These are phyloP conservation scores for Limnephilus rhombicus DNA, from an alignment of 2,888 invertebrate species.

Conservation along the genomic window DNA sequence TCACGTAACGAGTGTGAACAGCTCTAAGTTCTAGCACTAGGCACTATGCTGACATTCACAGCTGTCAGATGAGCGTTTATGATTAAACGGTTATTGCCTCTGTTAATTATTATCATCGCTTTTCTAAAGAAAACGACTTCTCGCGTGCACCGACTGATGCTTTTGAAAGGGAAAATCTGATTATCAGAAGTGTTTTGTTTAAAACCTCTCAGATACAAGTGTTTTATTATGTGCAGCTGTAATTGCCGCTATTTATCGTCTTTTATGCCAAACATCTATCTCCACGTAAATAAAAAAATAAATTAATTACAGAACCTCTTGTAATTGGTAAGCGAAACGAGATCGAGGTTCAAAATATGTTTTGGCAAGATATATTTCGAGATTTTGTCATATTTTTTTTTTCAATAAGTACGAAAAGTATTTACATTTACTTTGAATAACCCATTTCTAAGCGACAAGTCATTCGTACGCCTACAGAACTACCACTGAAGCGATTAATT, in stretches of 20 bases:
- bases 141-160: neutral
- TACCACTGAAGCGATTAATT: neutral
- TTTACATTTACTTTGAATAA: neutral
- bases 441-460: neutral
- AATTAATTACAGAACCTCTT: too few species aligned
- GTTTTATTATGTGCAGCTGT: neutral
- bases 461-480: neutral
- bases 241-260: neutral
- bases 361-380: too few species aligned
- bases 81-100: slow-evolving; percentile 1
- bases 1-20: neutral
- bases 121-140: neutral
- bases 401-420: too few species aligned
- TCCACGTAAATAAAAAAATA: too few species aligned
- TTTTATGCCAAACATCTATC: too few species aligned
- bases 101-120: neutral
- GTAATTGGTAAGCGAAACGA: too few species aligned
- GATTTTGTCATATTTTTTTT: too few species aligned
- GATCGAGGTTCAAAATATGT: too few species aligned
- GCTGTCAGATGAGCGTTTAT: neutral
- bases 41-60: neutral
- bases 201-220: neutral
- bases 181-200: neutral
- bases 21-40: neutral
- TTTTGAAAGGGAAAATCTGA: neutral